Percentiles rank a stretch among this genome's conserved stretches.
phyloP scores from a whole-genome alignment of 2,888 invertebrate genomes.

The Leptogaster cylindrica region DNA sequence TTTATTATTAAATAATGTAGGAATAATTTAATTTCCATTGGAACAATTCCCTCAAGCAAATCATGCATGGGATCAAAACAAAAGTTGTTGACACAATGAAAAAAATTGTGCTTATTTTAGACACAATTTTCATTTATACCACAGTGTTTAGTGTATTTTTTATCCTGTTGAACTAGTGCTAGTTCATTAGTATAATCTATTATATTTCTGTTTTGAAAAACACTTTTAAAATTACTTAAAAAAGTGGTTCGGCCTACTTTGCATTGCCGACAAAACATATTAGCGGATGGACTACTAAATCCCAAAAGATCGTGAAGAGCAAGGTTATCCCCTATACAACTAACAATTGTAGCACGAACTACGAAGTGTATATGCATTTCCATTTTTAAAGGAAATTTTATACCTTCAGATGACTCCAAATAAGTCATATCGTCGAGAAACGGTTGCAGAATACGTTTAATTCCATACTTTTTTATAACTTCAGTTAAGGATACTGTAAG shows the following conservation, averaged over 20 bases:
- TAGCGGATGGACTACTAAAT: neutral
- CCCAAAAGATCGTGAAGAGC: slow-evolving; percentile 22
- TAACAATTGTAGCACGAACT: neutral
- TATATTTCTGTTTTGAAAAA: neutral
- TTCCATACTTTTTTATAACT: slow-evolving; percentile 40
- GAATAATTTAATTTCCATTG: slow-evolving; percentile 15
- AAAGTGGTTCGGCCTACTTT: neutral
- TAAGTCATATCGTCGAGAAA: slow-evolving; percentile 19
- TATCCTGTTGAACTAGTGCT: neutral
- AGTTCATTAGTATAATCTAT: neutral
- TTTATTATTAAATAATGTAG: slow-evolving; percentile 9
- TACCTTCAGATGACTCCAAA: neutral
- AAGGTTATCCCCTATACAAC: slow-evolving; percentile 8
- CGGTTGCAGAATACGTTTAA: slow-evolving; percentile 21
- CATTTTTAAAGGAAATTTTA: neutral
- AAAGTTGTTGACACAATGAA: neutral
- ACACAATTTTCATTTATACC: neutral
- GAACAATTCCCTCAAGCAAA: slow-evolving; percentile 2
- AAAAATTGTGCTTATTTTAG: neutral
- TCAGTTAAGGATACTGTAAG: slow-evolving; percentile 33
- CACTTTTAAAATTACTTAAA: neutral
- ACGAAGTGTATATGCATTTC: neutral
- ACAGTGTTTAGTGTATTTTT: neutral
- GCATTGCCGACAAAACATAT: slow-evolving; percentile 24
- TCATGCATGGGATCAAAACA: slow-evolving; percentile 17